phyloP scores from a whole-genome alignment of 2,888 invertebrate genomes.

The Mycalesis mineus region DNA sequence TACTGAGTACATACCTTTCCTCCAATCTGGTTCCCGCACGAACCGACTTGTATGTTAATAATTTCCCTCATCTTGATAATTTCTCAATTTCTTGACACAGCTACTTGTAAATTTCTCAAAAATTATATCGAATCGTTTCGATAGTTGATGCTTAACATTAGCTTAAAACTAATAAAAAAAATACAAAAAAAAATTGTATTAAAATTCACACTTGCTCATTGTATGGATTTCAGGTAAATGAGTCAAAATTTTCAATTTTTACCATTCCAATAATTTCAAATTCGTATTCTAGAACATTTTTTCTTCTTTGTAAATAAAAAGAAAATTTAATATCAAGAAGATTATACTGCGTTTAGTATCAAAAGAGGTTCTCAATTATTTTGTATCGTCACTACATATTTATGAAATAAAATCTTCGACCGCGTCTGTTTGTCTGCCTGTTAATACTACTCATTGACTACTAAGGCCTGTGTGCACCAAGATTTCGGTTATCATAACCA shows the following conservation, averaged over 20 bases:
- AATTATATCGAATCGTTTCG: conserved; percentile 44
- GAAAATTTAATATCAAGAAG: too few relatives aligned
- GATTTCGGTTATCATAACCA: too few relatives aligned
- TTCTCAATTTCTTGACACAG: conserved; percentile 31
- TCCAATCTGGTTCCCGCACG: conserved; percentile 83
- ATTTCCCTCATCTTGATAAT: conserved; percentile 84
- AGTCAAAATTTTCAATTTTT: conserved; percentile 15
- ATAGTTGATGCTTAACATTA: conserved; percentile 66
- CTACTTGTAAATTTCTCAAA: conserved; percentile 61
- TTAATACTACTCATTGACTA: too few relatives aligned
- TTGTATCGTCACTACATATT: too few relatives aligned
- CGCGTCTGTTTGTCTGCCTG: too few relatives aligned
- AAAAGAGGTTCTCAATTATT: too few relatives aligned
- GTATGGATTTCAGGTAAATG: conserved; percentile 55
- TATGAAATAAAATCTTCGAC: too few relatives aligned
- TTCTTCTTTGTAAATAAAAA: conserved; percentile 17
- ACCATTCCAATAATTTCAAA: conserved; percentile 36
- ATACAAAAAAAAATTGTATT: conserved; percentile 19
- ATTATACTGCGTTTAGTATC: too few relatives aligned
- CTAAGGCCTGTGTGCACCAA: too few relatives aligned
- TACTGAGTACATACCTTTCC: conserved; percentile 81
- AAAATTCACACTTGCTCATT: conserved; percentile 58
- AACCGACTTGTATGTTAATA: conserved; percentile 84
- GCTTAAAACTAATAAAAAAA: conserved; percentile 61
- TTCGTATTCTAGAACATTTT: conserved; percentile 44